phyloP scores from a whole-genome alignment of 1,140 invertebrate species.

The Drosophila gunungcola region DNA sequence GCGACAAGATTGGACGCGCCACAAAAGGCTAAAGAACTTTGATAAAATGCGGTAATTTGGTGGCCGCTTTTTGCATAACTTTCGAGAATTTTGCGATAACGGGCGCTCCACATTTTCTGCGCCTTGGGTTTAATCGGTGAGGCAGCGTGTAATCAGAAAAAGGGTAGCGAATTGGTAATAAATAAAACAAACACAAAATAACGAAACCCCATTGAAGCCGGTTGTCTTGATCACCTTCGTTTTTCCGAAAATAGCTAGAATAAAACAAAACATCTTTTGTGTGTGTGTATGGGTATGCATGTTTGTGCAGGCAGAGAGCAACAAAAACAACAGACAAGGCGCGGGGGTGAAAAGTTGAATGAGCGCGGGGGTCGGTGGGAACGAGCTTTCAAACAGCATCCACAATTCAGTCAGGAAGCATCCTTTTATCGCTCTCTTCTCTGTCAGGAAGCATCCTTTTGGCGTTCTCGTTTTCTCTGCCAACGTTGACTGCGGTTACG shows the following conservation, averaged over 20 bases:
- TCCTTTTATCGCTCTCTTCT: constrained; percentile 38
- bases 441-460: constrained; percentile 66
- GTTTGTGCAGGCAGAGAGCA: constrained; percentile 18
- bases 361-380: constrained; percentile 21
- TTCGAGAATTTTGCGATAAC: constrained; percentile 21
- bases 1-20: constrained; percentile 25
- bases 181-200: constrained; percentile 17
- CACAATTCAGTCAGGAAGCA: constrained; percentile 54
- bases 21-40: constrained; percentile 60
- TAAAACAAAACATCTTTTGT: constrained; percentile 35
- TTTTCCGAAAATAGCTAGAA: constrained; percentile 40
- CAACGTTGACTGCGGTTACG: constrained; percentile 69
- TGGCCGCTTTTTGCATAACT: constrained; percentile 39
- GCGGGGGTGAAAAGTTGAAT: constrained; percentile 49
- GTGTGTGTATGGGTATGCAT: constrained; percentile 18
- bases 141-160: constrained; percentile 10
- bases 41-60: constrained; percentile 19
- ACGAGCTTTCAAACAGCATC: constrained; percentile 68
- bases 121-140: neutral
- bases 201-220: constrained; percentile 42
- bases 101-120: neutral
- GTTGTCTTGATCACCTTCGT: constrained; percentile 41
- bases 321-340: constrained; percentile 40
- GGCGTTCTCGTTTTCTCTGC: constrained; percentile 45
- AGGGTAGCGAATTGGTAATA: constrained; percentile 31